Conservation (phyloP, 2,797 vertebrate genomes). For the Echiichthys vipera region DNA sequence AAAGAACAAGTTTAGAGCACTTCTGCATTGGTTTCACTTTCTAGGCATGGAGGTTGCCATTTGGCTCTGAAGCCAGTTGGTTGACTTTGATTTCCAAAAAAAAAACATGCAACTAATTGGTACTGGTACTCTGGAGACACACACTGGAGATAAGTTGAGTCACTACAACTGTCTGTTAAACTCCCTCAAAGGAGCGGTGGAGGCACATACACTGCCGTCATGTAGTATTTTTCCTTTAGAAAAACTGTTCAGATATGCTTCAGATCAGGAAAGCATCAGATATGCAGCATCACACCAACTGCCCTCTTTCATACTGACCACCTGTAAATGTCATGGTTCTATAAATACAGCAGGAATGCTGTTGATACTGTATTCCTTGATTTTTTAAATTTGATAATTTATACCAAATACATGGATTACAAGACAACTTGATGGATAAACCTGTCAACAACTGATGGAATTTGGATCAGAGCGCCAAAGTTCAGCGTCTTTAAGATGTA, state of each 20-base stretch:
- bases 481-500: no score
- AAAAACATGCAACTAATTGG: conserved; percentile 8
- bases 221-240: conserved; percentile 4
- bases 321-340: conserved; percentile 34
- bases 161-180: conserved; percentile 18
- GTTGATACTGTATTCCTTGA: conserved; percentile 16
- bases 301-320: conserved; percentile 16
- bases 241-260: no score
- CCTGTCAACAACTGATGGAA: background rate
- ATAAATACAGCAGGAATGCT: conserved; percentile 20
- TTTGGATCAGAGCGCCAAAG: no score
- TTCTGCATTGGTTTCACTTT: no score
- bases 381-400: background rate
- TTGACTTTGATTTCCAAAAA: conserved; percentile 2
- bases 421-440: background rate
- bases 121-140: conserved; percentile 39
- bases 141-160: conserved; percentile 12
- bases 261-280: no score
- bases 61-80: conserved; percentile 18
- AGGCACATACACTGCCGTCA: conserved; percentile 1
- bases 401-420: background rate
- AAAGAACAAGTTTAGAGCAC: no score
- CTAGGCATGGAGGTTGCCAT: no score
- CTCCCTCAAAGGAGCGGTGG: no score
- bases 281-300: conserved; percentile 13